Percentiles rank a stretch among this genome's conserved stretches.
These are phyloP conservation scores for Rhopalosiphum nymphaeae DNA, from an alignment of 2,888 invertebrate species.

Conservation along the genomic window DNA sequence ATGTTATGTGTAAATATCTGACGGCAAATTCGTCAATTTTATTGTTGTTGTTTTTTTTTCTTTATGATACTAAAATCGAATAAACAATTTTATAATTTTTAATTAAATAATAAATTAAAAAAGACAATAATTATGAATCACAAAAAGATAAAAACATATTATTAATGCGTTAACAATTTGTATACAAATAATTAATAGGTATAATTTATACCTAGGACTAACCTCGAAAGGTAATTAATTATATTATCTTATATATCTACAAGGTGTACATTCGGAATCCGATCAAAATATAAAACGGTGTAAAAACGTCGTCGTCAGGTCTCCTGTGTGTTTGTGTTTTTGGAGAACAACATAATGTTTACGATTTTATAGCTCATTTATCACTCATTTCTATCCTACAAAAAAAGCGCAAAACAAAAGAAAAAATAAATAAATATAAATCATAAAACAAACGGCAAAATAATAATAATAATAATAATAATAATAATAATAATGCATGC, in stretches of 20 bases:
- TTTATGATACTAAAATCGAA: conserved; percentile 6
- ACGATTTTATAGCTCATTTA: conserved; percentile 65
- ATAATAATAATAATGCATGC: conserved; percentile 49
- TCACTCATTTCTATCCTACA: conserved; percentile 65
- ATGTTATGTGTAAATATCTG: neutral
- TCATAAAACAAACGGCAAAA: conserved; percentile 60
- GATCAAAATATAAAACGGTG: conserved; percentile 5
- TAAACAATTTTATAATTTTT: neutral
- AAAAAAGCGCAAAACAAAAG: conserved; percentile 65
- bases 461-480: conserved; percentile 51
- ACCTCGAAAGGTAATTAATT: conserved; percentile 8
- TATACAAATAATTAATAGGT: conserved; percentile 8
- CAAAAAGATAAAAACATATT: conserved; percentile 8
- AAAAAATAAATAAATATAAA: conserved; percentile 65
- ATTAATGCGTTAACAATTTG: neutral
- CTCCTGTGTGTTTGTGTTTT: conserved; percentile 27
- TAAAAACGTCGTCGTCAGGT: conserved; percentile 12
- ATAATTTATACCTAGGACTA: conserved; percentile 46
- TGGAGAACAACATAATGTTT: conserved; percentile 38
- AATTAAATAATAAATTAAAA: conserved; percentile 25
- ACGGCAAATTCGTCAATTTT: conserved; percentile 18
- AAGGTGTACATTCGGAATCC: neutral
- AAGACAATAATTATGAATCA: conserved; percentile 23
- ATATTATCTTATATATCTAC: conserved; percentile 31
- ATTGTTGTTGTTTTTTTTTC: neutral